Base-by-base conservation (phyloP, 2,113 vertebrate genomes). In the Phalacrocorax brasilianus region DNA sequence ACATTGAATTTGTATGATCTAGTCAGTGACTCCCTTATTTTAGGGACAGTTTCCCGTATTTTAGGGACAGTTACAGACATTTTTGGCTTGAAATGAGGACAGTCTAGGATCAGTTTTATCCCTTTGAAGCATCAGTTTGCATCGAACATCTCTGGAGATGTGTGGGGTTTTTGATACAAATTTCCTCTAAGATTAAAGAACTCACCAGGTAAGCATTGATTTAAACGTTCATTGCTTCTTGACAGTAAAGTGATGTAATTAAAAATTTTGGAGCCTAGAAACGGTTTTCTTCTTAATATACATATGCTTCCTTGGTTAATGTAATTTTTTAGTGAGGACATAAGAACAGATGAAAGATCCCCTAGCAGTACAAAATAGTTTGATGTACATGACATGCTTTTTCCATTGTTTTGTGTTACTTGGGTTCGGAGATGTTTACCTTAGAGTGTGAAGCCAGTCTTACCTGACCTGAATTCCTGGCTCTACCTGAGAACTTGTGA, bases 331-430 rank as follows among this genome's bases (percentile, higher is more conserved):
- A 44, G 63, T 30, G 35, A 30, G 75, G 50, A 27, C 73, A 40
- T 58, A 65, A 91, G 76, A 75, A 35, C 22, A 86, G 50, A 82
- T 72, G 35, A 73, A 87, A 83, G 42, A 26, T 50, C 7, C 19
- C 55, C 23, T 44, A 53, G 35, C 45, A 52, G 24, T 50, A 53
- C n/a, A 21, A 16, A 83, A 22, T 40, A 28, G 17, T 76, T 87
- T 75, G 66, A 66, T 0, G 0, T 67, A 20, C 5, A 1, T 67
- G 6, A 65, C 5, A 1, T 76, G 8, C 47, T 55, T 85, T 94
- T 94, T 42, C 44, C 49, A 2, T 87, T 91, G 84, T 55, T 91
- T 23, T 67, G 33, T 67, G 15, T 87, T 76, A 33, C 30, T n/a
- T 84, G 50, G 9, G 7, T 71, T 95, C 68, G 63, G 55, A 76